Evolutionary conservation across 2,888 invertebrate genomes (phyloP), one percentile per base, ranked within the genome.

Genomic region (Tenthredo scrophulariae): DNA sequence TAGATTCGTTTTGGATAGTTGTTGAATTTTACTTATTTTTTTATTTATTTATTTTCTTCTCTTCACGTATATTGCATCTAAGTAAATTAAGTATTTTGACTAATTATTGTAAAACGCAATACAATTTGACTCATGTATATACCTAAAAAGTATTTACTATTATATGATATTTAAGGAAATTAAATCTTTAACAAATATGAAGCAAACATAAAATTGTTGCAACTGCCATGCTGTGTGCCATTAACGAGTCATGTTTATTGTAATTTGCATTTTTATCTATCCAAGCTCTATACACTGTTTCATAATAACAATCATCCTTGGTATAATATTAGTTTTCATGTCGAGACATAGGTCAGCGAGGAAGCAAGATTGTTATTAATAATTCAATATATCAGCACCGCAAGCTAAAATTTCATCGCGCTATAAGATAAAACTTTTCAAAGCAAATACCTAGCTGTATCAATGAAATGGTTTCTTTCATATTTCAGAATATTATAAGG

Each of bases 201-300:
- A 54, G 80, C 58, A 84, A 84, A 74, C 82, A 67, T 83, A 85
- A 54, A 86, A 91, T 93, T 92, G 91, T 92, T 92, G 92, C 92
- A 92, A 93, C 92, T 93, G 93, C 93, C 93, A 93, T 92, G 92
- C 92, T 92, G 92, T 92, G 92, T 93, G 93, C 93, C 93, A 93
- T 93, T 93, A 92, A 87, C 88, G 88, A 90, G 87, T 90, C 91
- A 91, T 90, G 88, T 91, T 91, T 89, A 88, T 91, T 90, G 89
- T 91, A 89, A 88, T 83, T 86, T 86, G 87, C 87, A 86, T 87
- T 87, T 86, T 89, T 88, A 86, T 89, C 86, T 88, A 85, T 88
- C 84, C 86, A 87, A 79, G 15, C 72, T 85, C 70, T 67, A 46
- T 83, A 50, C 43, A 83, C 67, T 83, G 83, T 83, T 70, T 9